Conservation (phyloP, 2,113 vertebrate species). For the Oxyura jamaicensis region DNA sequence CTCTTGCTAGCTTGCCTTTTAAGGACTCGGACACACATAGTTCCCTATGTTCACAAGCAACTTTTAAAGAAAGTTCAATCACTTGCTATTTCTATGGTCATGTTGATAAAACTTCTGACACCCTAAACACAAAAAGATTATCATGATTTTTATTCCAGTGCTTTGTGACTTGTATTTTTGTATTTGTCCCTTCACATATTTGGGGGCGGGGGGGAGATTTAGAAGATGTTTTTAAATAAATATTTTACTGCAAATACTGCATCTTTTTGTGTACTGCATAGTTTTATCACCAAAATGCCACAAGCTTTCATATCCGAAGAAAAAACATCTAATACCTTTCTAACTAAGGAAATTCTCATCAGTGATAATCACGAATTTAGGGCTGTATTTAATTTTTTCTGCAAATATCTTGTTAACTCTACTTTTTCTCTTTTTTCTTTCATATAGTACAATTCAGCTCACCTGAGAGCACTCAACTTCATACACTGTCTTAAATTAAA, state of each 20-base stretch:
- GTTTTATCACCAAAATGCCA: not conserved
- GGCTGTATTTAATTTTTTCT: not conserved
- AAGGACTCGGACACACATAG: not conserved
- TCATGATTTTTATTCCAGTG: not conserved
- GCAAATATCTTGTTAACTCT: not conserved
- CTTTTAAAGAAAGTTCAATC: not conserved
- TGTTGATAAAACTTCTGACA: not conserved
- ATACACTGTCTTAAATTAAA: not conserved
- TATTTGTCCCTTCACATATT: not conserved
- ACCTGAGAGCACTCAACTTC: not conserved
- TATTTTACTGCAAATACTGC: not conserved
- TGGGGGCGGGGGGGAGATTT: not conserved
- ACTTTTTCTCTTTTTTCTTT: not conserved
- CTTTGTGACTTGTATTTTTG: not conserved
- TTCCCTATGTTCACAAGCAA: not conserved
- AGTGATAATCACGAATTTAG: not conserved
- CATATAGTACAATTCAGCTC: not conserved
- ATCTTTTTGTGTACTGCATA: not conserved
- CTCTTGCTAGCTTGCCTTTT: not conserved
- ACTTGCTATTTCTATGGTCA: not conserved
- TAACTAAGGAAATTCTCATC: not conserved
- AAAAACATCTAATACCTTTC: not conserved
- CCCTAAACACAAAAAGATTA: not conserved
- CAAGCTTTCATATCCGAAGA: not conserved
- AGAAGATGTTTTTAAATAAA: not conserved